Conservation (phyloP, 2,888 invertebrate species). For the Tigriopus californicus region DNA sequence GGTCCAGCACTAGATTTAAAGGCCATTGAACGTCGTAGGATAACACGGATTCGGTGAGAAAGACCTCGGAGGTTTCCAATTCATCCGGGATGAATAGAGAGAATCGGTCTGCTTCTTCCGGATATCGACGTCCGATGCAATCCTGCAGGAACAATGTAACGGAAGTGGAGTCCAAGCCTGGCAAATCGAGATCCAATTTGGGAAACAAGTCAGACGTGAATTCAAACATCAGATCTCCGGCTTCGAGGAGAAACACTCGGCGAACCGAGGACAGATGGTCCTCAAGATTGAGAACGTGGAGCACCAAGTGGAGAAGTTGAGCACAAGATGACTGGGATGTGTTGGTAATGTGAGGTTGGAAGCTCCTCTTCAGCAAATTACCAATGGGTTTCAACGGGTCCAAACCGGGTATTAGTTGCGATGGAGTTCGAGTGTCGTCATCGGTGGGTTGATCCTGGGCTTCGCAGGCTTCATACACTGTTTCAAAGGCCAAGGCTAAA, state of each 20-base stretch:
- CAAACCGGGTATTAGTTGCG: background rate
- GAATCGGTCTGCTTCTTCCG: slow-evolving; percentile 21
- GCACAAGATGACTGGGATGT: background rate
- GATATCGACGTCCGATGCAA: slow-evolving; percentile 31
- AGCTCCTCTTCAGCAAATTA: background rate
- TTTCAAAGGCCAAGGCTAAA: slow-evolving; percentile 1
- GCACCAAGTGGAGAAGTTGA: background rate
- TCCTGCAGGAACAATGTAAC: slow-evolving; percentile 23
- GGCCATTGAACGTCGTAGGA: slow-evolving; percentile 7
- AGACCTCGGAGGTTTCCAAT: background rate
- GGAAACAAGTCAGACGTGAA: slow-evolving; percentile 34
- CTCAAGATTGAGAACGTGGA: background rate
- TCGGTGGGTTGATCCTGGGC: background rate
- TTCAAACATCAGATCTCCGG: slow-evolving; percentile 34
- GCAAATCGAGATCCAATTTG: slow-evolving; percentile 25
- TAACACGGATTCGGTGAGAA: background rate
- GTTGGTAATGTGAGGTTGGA: background rate
- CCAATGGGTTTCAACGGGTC: slow-evolving; percentile 4
- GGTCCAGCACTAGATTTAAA: background rate
- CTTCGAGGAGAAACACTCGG: slow-evolving; percentile 34
- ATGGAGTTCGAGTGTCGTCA: background rate
- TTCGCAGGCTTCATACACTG: background rate
- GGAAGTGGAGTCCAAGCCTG: slow-evolving; percentile 4
- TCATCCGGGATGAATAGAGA: background rate
- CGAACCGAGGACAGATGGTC: slow-evolving; percentile 33